Evolutionary conservation across 1,140 invertebrate species (phyloP).

Genomic region (Pomacea maculata): DNA sequence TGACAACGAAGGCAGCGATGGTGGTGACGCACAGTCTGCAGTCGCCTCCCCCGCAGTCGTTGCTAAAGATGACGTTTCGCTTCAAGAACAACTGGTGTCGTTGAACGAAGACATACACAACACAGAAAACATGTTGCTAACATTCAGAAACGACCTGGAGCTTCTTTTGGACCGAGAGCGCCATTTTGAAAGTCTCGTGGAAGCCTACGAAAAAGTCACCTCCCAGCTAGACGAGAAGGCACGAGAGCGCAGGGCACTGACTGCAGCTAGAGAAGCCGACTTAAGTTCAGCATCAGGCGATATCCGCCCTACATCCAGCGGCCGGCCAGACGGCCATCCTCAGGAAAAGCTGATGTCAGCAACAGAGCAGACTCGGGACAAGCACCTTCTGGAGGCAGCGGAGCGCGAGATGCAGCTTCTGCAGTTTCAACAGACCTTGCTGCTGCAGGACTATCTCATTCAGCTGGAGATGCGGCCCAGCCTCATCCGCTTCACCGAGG

Average conservation of each 20-base stretch:
- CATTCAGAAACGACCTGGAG: slow-evolving; percentile 11
- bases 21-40: background rate
- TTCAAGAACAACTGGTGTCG: background rate
- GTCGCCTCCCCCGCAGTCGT: background rate
- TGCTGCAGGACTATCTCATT: slow-evolving; percentile 37
- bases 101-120: background rate
- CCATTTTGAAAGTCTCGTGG: slow-evolving; percentile 22
- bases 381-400: slow-evolving; percentile 23
- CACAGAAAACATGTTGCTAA: slow-evolving; percentile 6
- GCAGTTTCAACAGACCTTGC: slow-evolving; percentile 36
- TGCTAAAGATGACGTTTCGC: background rate
- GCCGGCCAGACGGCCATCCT: slow-evolving; percentile 22
- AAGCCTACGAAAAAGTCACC: slow-evolving; percentile 26
- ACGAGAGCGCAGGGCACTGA: slow-evolving; percentile 26
- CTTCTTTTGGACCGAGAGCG: slow-evolving; percentile 18
- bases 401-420: slow-evolving; percentile 36
- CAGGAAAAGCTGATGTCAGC: slow-evolving; percentile 18
- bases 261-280: slow-evolving; percentile 26
- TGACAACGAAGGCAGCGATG: background rate
- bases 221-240: slow-evolving; percentile 26
- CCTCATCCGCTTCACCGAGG: slow-evolving; percentile 42
- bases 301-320: slow-evolving; percentile 8
- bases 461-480: slow-evolving; percentile 44
- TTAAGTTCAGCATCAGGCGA: slow-evolving; percentile 6
- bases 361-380: slow-evolving; percentile 21